These are phyloP conservation scores for Rhaphigaster nebulosa DNA, from an alignment of 2,888 invertebrate genomes.

Conservation along the genomic window DNA sequence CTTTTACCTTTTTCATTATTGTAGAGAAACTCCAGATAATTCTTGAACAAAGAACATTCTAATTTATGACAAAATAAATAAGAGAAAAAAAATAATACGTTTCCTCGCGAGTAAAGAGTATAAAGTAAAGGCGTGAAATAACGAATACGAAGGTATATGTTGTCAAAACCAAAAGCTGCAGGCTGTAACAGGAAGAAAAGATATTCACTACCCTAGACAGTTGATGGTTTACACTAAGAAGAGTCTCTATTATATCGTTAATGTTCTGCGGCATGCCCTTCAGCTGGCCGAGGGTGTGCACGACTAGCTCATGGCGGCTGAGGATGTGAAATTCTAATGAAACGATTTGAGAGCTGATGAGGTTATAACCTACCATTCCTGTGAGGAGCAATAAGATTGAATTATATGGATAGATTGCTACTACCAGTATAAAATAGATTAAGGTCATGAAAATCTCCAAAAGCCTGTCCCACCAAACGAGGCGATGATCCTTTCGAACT, in stretches of 20 bases:
- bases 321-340: background rate
- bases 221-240: background rate
- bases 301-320: background rate
- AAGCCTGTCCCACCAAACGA: background rate
- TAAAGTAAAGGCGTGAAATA: background rate
- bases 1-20: background rate
- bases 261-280: background rate
- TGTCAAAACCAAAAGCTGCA: background rate
- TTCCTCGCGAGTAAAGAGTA: background rate
- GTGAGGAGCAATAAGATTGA: too few species aligned
- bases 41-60: background rate
- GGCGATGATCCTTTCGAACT: background rate
- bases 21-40: background rate
- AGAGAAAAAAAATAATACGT: background rate
- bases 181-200: background rate
- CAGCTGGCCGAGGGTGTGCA: background rate
- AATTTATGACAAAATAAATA: background rate
- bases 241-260: background rate
- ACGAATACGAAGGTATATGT: background rate
- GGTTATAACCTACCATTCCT: background rate
- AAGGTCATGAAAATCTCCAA: background rate
- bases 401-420: background rate
- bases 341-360: background rate
- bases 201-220: background rate
- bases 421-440: background rate